Evolutionary conservation across 2,797 vertebrate species (phyloP).

Genomic region (Aulostomus chinensis): DNA sequence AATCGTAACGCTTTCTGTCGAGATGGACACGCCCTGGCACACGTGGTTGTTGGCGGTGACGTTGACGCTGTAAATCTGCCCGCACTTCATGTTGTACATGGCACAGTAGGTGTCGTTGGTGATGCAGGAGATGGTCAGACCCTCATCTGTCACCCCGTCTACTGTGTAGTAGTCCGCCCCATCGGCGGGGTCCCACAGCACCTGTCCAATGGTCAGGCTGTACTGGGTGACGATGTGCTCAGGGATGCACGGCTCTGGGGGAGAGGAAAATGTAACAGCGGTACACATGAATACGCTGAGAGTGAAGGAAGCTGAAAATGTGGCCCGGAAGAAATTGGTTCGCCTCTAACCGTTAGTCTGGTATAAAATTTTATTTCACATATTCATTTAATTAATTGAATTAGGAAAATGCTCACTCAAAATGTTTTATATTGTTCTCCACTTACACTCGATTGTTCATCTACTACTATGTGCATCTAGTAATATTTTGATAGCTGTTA

Average conservation of each 20-base stretch:
- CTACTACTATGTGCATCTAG: no score
- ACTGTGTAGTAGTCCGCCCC: slow-evolving; percentile 69
- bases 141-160: slow-evolving; percentile 58
- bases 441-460: no score
- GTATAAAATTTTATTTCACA: no score
- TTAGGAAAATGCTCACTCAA: no score
- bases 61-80: slow-evolving; percentile 71
- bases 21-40: slow-evolving; percentile 55
- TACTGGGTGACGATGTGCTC: slow-evolving; percentile 58
- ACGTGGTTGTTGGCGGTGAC: slow-evolving; percentile 65
- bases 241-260: slow-evolving; percentile 75
- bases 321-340: no score
- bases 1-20: slow-evolving; percentile 29
- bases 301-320: no score
- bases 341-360: no score
- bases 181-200: slow-evolving; percentile 66
- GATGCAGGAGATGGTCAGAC: slow-evolving; percentile 53
- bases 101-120: slow-evolving; percentile 69
- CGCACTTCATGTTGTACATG: slow-evolving; percentile 67
- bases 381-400: no score
- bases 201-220: slow-evolving; percentile 57
- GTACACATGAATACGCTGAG: no score
- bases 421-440: no score
- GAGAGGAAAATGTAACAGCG: neutral
- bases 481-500: no score